Conservation (phyloP, 2,888 invertebrate genomes). For the Meiosimyza decipiens region DNA sequence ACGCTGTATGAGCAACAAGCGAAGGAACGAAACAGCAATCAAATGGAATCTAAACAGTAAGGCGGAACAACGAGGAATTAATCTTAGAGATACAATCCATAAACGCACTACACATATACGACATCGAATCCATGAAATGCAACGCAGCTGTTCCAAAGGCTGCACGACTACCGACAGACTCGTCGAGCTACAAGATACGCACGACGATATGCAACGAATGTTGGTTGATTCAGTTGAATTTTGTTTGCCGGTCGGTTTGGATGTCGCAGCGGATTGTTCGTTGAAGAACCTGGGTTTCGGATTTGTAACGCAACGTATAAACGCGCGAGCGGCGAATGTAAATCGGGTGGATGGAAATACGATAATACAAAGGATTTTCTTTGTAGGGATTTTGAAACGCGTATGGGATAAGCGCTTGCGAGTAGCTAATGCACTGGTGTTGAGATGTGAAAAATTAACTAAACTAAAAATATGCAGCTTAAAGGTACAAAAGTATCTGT, state of each 20-base stretch:
- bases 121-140: neutral
- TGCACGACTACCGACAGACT: conserved; percentile 16
- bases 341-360: conserved; percentile 10
- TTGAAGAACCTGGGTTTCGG: conserved; percentile 10
- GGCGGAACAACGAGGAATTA: conserved; percentile 23
- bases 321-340: conserved; percentile 6
- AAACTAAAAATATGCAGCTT: no score
- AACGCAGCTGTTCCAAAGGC: conserved; percentile 21
- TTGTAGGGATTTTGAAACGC: neutral
- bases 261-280: conserved; percentile 43
- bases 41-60: neutral
- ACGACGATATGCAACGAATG: conserved; percentile 34
- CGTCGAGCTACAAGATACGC: conserved; percentile 19
- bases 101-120: conserved; percentile 12
- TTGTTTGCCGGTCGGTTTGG: conserved; percentile 58
- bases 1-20: conserved; percentile 45
- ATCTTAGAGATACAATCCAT: conserved; percentile 35
- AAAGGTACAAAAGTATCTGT: no score
- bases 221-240: conserved; percentile 51
- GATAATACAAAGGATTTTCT: no score
- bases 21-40: conserved; percentile 26
- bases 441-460: no score
- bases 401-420: no score
- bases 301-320: conserved; percentile 5
- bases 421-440: no score